Conservation (phyloP, 2,113 vertebrate genomes). For the Oophaga pumilio region DNA sequence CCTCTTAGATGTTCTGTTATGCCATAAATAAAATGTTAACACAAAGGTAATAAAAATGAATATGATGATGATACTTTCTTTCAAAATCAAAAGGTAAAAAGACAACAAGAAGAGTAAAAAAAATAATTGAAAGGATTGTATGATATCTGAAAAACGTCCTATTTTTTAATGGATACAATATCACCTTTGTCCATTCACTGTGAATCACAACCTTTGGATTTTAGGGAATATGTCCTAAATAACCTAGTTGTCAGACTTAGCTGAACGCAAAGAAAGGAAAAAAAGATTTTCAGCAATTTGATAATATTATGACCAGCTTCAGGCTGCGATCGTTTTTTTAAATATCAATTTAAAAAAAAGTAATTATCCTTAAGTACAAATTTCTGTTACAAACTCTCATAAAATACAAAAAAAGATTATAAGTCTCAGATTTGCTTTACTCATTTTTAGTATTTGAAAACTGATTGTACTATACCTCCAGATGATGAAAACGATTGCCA, state of each 20-base stretch:
- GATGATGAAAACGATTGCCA: background rate
- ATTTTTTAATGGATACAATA: background rate
- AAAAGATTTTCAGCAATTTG: too few relatives aligned
- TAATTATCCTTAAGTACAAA: too few relatives aligned
- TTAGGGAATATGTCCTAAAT: background rate
- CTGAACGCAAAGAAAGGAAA: too few relatives aligned
- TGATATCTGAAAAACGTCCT: background rate
- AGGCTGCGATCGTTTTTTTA: too few relatives aligned
- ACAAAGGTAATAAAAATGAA: background rate
- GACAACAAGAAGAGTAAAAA: background rate
- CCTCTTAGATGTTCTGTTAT: background rate
- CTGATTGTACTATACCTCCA: slow-evolving; percentile 10
- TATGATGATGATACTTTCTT: background rate
- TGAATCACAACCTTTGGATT: background rate
- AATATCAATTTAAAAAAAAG: too few relatives aligned
- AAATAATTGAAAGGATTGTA: background rate
- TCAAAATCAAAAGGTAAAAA: background rate
- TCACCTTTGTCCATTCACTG: background rate
- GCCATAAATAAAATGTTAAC: background rate
- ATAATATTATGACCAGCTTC: too few relatives aligned
- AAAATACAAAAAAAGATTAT: background rate
- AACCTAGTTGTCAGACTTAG: background rate
- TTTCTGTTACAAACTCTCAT: too few relatives aligned
- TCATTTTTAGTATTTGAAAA: background rate
- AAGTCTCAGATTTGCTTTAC: background rate